Percentiles rank a stretch among this genome's conserved stretches.
Evolutionary conservation across 2,888 invertebrate genomes (phyloP).

Genomic region (Polyommatus icarus): DNA sequence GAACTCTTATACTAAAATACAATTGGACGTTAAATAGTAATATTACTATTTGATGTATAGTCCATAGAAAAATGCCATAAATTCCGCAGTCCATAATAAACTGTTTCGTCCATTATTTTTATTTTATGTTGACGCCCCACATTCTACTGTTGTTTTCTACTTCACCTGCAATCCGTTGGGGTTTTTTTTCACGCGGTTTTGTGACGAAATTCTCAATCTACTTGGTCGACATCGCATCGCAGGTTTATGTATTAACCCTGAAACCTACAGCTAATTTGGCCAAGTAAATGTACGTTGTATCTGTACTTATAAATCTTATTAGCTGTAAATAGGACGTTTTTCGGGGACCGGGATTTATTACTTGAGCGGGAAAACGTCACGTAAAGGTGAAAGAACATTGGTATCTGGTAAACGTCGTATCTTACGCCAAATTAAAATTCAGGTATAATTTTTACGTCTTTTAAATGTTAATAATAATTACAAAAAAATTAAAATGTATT

Average conservation of each 20-base stretch:
- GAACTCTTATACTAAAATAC: too few relatives aligned
- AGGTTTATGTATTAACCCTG: neutral
- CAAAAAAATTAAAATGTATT: too few relatives aligned
- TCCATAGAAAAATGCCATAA: too few relatives aligned
- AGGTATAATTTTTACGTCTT: neutral
- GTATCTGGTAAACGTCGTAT: neutral
- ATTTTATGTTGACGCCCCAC: too few relatives aligned
- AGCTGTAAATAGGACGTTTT: neutral
- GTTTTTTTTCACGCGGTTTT: too few relatives aligned
- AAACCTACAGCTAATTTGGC: neutral
- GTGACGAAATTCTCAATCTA: neutral
- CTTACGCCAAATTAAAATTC: neutral
- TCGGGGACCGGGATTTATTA: neutral
- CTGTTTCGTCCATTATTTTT: too few relatives aligned
- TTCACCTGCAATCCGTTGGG: too few relatives aligned
- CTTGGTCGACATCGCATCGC: neutral
- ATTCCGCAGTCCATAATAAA: too few relatives aligned
- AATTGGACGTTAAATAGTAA: too few relatives aligned
- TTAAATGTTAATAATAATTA: too few relatives aligned
- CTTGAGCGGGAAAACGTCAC: neutral
- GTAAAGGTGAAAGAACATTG: neutral
- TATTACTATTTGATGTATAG: too few relatives aligned
- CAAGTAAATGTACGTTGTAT: conserved; percentile 1
- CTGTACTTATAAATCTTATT: conserved; percentile 14
- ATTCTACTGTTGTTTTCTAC: too few relatives aligned